Conservation (phyloP, 2,888 invertebrate genomes). For the Stratiomys singularior region DNA sequence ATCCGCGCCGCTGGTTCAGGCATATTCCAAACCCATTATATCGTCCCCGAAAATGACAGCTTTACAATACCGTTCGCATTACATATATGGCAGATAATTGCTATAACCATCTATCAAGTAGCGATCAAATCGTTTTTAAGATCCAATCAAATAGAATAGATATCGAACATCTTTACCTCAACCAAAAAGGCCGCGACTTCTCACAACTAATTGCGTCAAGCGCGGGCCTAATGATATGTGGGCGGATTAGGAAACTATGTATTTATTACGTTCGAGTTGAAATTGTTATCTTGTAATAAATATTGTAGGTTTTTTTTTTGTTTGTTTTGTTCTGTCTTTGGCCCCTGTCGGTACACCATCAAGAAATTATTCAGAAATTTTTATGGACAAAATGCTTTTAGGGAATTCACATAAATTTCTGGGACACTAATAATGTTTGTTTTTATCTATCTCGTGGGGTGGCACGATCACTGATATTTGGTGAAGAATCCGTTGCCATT, state of each 20-base stretch:
- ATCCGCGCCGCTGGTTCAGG: not conserved
- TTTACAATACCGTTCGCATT: too few species aligned
- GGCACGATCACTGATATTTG: not conserved
- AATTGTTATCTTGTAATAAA: not conserved
- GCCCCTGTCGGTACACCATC: not conserved
- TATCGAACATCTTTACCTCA: not conserved
- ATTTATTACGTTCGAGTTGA: conserved; percentile 3
- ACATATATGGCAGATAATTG: not conserved
- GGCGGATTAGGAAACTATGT: not conserved
- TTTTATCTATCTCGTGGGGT: not conserved
- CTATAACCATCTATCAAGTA: conserved; percentile 1
- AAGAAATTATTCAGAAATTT: not conserved
- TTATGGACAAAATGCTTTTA: not conserved
- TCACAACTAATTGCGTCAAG: conserved; percentile 1
- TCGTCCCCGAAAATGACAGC: not conserved
- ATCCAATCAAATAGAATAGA: not conserved
- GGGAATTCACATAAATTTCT: not conserved
- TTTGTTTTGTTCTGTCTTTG: too few species aligned
- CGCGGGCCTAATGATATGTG: not conserved
- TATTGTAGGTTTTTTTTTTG: too few species aligned
- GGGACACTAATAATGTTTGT: not conserved
- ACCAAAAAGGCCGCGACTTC: not conserved
- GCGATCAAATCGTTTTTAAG: not conserved
- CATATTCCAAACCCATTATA: not conserved
- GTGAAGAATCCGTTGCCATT: not conserved